Conservation (phyloP, 2,113 vertebrate genomes). For the Elanus axillaris region DNA sequence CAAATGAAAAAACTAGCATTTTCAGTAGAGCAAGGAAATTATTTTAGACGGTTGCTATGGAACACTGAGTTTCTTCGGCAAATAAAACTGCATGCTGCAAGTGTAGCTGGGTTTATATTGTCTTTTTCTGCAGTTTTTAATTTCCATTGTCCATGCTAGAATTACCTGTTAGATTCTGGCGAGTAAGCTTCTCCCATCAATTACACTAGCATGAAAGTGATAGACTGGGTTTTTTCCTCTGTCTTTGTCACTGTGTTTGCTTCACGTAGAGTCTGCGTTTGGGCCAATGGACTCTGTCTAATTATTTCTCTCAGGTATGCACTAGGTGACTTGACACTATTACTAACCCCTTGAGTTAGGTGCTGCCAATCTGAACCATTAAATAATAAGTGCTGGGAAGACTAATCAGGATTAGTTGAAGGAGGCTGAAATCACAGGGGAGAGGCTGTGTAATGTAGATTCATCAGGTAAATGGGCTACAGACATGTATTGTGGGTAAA, state of each 20-base stretch:
- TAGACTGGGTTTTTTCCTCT: background rate
- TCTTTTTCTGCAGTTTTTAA: background rate
- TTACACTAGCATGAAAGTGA: background rate
- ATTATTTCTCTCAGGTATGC: background rate
- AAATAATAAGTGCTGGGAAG: background rate
- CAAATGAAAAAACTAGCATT: background rate
- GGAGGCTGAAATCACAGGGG: background rate
- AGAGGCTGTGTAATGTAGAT: background rate
- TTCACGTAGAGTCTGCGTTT: background rate
- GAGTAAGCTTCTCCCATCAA: background rate
- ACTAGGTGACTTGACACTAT: background rate
- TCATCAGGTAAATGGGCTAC: background rate
- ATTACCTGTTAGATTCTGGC: background rate
- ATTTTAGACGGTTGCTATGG: background rate
- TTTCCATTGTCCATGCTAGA: background rate
- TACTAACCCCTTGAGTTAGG: background rate
- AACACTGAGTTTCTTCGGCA: background rate
- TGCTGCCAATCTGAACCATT: background rate
- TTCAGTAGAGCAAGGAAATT: background rate
- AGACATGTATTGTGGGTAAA: background rate
- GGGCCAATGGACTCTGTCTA: background rate
- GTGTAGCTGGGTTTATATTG: background rate
- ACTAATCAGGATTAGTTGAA: background rate
- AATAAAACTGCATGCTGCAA: background rate
- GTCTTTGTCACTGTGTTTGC: background rate